phyloP scores from a whole-genome alignment of 2,888 invertebrate genomes.

The Ctena decussata region DNA sequence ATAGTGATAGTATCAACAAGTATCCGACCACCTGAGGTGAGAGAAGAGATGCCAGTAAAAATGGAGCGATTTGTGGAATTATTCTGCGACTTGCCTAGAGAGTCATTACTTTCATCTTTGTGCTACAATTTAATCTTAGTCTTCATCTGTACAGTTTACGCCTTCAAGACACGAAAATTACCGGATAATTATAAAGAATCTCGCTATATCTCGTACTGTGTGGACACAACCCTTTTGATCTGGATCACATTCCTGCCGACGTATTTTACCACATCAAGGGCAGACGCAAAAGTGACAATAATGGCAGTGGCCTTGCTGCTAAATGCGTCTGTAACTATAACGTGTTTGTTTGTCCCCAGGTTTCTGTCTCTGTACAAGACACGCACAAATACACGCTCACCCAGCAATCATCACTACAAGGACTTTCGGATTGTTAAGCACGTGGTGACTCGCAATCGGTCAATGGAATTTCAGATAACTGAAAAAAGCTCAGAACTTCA shows the following conservation, averaged over 20 bases:
- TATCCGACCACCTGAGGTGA: slow-evolving; percentile 64
- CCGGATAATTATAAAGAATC: slow-evolving; percentile 84
- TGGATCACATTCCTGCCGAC: slow-evolving; percentile 77
- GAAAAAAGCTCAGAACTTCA: not conserved
- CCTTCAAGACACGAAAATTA: slow-evolving; percentile 81
- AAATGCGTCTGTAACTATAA: slow-evolving; percentile 73
- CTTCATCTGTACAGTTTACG: slow-evolving; percentile 74
- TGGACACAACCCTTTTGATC: slow-evolving; percentile 75
- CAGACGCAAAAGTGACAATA: slow-evolving; percentile 67
- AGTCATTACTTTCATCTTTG: slow-evolving; percentile 72
- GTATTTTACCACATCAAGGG: slow-evolving; percentile 70
- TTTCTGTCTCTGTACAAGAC: slow-evolving; percentile 71
- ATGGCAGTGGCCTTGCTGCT: slow-evolving; percentile 73
- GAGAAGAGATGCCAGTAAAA: slow-evolving; percentile 70
- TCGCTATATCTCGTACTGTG: slow-evolving; percentile 79
- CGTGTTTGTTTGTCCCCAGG: slow-evolving; percentile 79
- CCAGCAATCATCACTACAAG: slow-evolving; percentile 36
- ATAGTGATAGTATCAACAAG: slow-evolving; percentile 66
- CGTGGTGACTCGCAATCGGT: slow-evolving; percentile 53
- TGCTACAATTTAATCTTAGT: slow-evolving; percentile 78
- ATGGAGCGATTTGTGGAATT: slow-evolving; percentile 74
- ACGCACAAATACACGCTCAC: slow-evolving; percentile 28
- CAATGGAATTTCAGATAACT: slow-evolving; percentile 6
- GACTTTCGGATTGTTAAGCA: slow-evolving; percentile 63
- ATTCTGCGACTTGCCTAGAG: slow-evolving; percentile 72